Evolutionary conservation across 2,113 vertebrate species (phyloP), one percentile per base, ranked within the genome.

Genomic region (Colaptes auratus): DNA sequence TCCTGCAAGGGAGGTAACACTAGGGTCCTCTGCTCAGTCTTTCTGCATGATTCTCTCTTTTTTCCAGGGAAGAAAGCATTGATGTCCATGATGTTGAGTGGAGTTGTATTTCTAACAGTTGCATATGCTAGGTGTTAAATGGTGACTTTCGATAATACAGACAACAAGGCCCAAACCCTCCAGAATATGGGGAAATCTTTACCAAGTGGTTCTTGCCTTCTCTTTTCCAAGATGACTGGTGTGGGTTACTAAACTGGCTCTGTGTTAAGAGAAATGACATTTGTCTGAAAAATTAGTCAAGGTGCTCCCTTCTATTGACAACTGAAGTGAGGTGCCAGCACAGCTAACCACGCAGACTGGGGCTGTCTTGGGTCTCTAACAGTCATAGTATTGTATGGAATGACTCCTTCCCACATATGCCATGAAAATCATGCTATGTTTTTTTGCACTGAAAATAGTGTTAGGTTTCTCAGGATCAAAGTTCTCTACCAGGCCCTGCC

Each of bases 301-400:
- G 23, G 52, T 52, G 2, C 7, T 65, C 27, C 28, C 27, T 50
- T 69, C 9, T 9, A 1, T 1, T 9, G 46, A 1, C 33, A 52
- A 46, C 69, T 39, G 59, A 44, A 44, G 69, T 13, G 12, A 55
- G 1, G 2, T 30, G 21, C 17, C 31, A 53, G 72, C 0, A 0
- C 25, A 74, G 75, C 19, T 58, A 69, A 5, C 11, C 24, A 4
- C 2, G 2, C 27, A 33, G 65, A 4, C 10, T 13, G 19, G 12
- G 55, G 20, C 28, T 18, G 9, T 20, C 65, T 28, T 17, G 14
- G 15, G 21, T 71, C 58, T 33, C 58, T 6, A 16, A 27, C 3
- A 58, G 63, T 4, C 10, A 25, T 5, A 42, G 17, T 3, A 1
- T 21, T 60, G 4, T 0, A 21, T 6, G 6, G 17, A 87, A 7